Evolutionary conservation across 2,113 vertebrate species (phyloP).

Genomic region (Gnathonemus echidnorhynchus): DNA sequence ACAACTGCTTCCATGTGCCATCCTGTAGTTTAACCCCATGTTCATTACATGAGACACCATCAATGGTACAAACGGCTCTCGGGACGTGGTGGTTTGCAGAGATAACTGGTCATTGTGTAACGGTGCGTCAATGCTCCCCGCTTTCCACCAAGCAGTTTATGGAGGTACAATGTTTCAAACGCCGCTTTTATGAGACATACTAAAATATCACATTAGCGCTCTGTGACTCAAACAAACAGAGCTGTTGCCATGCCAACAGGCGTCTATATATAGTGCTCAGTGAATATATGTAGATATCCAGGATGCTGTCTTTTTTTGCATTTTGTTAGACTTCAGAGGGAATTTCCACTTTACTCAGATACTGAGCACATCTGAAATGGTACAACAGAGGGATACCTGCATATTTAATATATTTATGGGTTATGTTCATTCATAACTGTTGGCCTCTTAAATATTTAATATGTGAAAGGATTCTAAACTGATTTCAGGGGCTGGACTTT

Average conservation of each 20-base stretch:
- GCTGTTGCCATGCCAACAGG: conserved; percentile 6
- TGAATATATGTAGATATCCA: conserved; percentile 4
- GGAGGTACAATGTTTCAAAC: neutral
- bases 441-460: neutral
- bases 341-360: neutral
- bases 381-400: neutral
- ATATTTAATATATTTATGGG: neutral
- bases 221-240: conserved; percentile 12
- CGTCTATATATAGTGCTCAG: neutral
- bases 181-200: neutral
- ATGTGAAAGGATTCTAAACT: neutral
- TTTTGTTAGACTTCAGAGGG: conserved; percentile 4
- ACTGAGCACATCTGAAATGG: neutral
- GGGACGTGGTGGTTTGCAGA: neutral
- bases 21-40: neutral
- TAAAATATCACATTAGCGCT: conserved; percentile 11
- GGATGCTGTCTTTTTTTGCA: neutral
- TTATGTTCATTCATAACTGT: neutral
- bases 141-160: neutral
- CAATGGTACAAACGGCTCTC: neutral
- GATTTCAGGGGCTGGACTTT: neutral
- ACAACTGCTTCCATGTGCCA: neutral
- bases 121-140: neutral
- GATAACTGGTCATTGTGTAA: neutral
- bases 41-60: neutral